Conservation (phyloP, 53 echinoderm and acorn worm genomes). For the Actinopyga echinites region DNA sequence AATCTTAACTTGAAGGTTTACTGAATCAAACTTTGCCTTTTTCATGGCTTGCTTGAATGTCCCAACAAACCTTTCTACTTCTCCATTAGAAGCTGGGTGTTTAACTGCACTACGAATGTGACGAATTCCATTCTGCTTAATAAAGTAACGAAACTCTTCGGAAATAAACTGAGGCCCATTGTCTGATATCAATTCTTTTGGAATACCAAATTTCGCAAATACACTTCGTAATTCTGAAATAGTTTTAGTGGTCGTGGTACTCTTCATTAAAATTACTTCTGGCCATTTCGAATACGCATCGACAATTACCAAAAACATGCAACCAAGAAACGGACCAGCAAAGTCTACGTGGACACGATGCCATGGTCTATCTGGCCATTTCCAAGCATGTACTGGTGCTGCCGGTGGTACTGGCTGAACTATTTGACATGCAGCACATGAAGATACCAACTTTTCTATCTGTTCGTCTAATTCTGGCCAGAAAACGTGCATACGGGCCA, state of each 20-base stretch:
- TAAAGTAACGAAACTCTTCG: background rate
- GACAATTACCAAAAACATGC: conserved; percentile 55
- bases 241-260: conserved; percentile 40
- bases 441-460: conserved; percentile 46
- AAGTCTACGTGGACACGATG: conserved; percentile 67
- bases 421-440: conserved; percentile 43
- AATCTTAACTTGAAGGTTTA: background rate
- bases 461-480: conserved; percentile 57
- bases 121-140: conserved; percentile 25
- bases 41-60: conserved; percentile 40
- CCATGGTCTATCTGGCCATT: conserved; percentile 53
- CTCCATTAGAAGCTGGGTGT: conserved; percentile 39
- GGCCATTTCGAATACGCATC: conserved; percentile 72
- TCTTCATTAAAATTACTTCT: conserved; percentile 51
- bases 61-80: conserved; percentile 19
- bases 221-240: background rate
- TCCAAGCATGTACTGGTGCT: conserved; percentile 59
- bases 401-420: conserved; percentile 35
- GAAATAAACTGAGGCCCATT: background rate
- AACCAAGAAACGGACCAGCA: conserved; percentile 62
- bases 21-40: background rate
- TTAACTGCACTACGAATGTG: conserved; percentile 5
- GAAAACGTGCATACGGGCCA: conserved; percentile 49
- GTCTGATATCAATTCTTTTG: background rate
- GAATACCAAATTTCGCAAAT: conserved; percentile 31